Conservation (phyloP, 2,888 invertebrate genomes). For the Agriotes lineatus region DNA sequence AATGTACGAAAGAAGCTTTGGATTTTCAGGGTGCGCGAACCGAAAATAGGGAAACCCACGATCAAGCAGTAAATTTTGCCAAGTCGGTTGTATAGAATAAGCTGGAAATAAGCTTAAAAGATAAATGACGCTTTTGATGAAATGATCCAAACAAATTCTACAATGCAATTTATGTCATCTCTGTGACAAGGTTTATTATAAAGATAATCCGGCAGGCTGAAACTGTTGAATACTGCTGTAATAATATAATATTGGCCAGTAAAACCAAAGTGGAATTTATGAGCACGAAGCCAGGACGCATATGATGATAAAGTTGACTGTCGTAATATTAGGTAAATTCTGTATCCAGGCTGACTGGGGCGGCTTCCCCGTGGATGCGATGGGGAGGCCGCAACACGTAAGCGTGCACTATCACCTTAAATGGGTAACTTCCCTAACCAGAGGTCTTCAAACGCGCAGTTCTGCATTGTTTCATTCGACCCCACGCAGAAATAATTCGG, state of each 20-base stretch:
- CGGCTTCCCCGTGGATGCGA: constrained; percentile 30
- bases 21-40: constrained; percentile 5
- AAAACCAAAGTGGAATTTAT: constrained; percentile 53
- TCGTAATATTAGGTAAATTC: constrained; percentile 51
- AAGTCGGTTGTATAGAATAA: constrained; percentile 23
- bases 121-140: constrained; percentile 32
- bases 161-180: constrained; percentile 35
- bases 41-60: constrained; percentile 6
- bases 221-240: constrained; percentile 45
- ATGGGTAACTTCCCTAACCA: constrained; percentile 30
- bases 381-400: constrained; percentile 41
- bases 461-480: constrained; percentile 17
- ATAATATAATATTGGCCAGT: constrained; percentile 50
- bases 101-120: constrained; percentile 32
- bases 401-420: constrained; percentile 32
- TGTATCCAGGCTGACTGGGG: constrained; percentile 13
- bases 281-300: constrained; percentile 48
- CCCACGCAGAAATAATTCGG: constrained; percentile 16
- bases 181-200: constrained; percentile 45
- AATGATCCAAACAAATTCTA: constrained; percentile 36
- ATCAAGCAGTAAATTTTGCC: constrained; percentile 20
- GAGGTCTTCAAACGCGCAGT: constrained; percentile 22
- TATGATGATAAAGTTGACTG: constrained; percentile 54
- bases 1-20: constrained; percentile 9
- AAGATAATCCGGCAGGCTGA: constrained; percentile 46